Base-by-base conservation (phyloP, 1,140 invertebrate genomes). In the Zaprionus lachaisei region DNA sequence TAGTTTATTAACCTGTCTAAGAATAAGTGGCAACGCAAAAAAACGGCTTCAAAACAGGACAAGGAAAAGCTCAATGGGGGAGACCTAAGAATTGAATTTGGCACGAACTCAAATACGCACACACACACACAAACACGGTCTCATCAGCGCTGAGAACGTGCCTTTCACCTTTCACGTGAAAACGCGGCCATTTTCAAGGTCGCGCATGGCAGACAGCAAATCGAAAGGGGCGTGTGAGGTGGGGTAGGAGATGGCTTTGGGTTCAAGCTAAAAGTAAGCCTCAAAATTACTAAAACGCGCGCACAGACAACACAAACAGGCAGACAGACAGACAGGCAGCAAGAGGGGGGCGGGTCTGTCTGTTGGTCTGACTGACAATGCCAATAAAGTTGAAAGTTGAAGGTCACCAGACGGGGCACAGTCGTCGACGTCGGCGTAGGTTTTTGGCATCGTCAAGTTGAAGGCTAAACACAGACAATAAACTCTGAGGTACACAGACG, bases 351-450 rank as follows among this genome's bases (percentile, higher is more conserved):
- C 2, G 31, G 41, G 37, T 44, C 47, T 54, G 62, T 81, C 47
- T 54, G 57, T 22, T 51, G 38, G 76, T 81, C 79, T 74, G 77
- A 80, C 82, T 87, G 86, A 91, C 85, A 91, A 86, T 86, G 86
- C 72, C 77, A 90, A 90, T 90, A 90, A 90, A 90, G 85, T 90
- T 90, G 86, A 91, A 91, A 91, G 89, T 91, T 91, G 87, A 91
- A 91, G 89, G 89, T 91, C 89, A 83, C 89, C 87, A 87, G 89
- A 91, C 89, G 55, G 70, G 56, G 57, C 37, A 37, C 20, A 44
- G 63, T 41, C 49, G 51, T 38, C 68, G 65, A 41, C 17, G 81
- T 51, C 62, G 86, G 51, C 86, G 80, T 91, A 82, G 86, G 72
- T 86, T 86, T 86, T 91, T 90, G 84, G 79, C 79, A 85, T 66